phyloP scores from a whole-genome alignment of 2,888 invertebrate species.

The Tinea semifulvella region DNA sequence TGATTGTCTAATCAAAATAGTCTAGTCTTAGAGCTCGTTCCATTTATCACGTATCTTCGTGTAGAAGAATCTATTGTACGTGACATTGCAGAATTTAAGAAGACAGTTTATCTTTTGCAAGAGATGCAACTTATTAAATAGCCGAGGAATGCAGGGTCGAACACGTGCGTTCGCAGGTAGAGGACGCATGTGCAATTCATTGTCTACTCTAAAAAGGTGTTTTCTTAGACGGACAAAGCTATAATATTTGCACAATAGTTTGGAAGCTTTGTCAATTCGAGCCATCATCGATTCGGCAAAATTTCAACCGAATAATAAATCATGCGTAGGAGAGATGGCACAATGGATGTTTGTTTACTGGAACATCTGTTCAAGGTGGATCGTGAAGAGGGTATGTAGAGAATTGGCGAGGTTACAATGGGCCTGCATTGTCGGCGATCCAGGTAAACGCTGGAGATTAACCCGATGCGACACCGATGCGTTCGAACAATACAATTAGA shows the following conservation, averaged over 20 bases:
- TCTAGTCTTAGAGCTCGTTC: too few relatives aligned
- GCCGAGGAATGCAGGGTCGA: slow-evolving; percentile 35
- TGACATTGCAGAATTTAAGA: slow-evolving; percentile 26
- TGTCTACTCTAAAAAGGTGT: slow-evolving; percentile 51
- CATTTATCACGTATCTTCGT: slow-evolving; percentile 21
- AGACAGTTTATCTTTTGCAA: slow-evolving; percentile 13
- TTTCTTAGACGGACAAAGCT: slow-evolving; percentile 44
- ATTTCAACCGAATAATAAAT: slow-evolving; percentile 44
- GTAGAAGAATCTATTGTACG: slow-evolving; percentile 10
- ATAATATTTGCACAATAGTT: slow-evolving; percentile 54
- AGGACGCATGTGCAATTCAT: slow-evolving; percentile 54
- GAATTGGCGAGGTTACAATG: slow-evolving; percentile 48
- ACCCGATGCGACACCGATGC: slow-evolving; percentile 42
- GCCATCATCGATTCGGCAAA: slow-evolving; percentile 49
- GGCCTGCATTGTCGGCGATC: slow-evolving; percentile 39
- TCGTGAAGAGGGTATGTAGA: slow-evolving; percentile 31
- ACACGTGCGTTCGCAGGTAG: slow-evolving; percentile 64
- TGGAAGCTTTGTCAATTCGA: slow-evolving; percentile 31
- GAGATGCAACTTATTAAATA: slow-evolving; percentile 29
- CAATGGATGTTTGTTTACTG: slow-evolving; percentile 50
- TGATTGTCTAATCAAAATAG: too few relatives aligned
- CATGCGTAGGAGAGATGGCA: slow-evolving; percentile 55
- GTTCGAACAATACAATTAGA: slow-evolving; percentile 38
- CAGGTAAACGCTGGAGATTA: slow-evolving; percentile 58
- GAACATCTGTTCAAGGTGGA: slow-evolving; percentile 49